Base-by-base conservation (phyloP, 2,888 invertebrate genomes). In the Aelia acuminata region DNA sequence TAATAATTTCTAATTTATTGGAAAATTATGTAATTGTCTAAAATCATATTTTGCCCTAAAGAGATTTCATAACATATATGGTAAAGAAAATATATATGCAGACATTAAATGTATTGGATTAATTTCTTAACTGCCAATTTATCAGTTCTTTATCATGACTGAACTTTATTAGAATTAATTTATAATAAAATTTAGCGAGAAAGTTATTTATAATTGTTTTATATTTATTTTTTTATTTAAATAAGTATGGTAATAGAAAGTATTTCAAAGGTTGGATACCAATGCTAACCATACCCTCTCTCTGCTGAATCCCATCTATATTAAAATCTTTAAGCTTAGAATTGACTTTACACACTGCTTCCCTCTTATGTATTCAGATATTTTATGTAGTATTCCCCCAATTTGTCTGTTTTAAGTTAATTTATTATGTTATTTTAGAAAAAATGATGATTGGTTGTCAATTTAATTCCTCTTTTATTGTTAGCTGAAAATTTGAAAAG, bases 51-150 rank as follows among this genome's bases (percentile, higher is more conserved):
- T 63, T 35, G 57, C 57, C 57, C 57, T 26, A 57, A 57, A 26
- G 57, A 57, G 57, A 57, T 57, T 57, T 57, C 57, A 26, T 57
- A 57, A 57, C 57, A 53, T 22, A 53, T 10, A 57, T 57, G 57
- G 57, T 57, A 57, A 57, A 57, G 57, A 57, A 57, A 57, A 57
- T 57, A 57, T 57, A 57, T 57, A 57, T 57, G 57, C 57, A 57
- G 57, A 57, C 57, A 26, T 57, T 26, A 26, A 57, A 26, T 57
- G 11, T 57, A 57, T 57, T 57, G 26, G 26, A 26, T 26, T 7
- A 11, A 8, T 57, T 57, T 26, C 13, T 26, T 26, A 7, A 26
- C 13, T 26, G n/a, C 26, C 13, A 57, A 26, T 3, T 57, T 26
- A 57, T 57, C 11, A 4, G 26, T 57, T 13, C 11, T 26, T 57